Conservation (phyloP, 2,113 vertebrate genomes). For the Rhinopithecus roxellana region DNA sequence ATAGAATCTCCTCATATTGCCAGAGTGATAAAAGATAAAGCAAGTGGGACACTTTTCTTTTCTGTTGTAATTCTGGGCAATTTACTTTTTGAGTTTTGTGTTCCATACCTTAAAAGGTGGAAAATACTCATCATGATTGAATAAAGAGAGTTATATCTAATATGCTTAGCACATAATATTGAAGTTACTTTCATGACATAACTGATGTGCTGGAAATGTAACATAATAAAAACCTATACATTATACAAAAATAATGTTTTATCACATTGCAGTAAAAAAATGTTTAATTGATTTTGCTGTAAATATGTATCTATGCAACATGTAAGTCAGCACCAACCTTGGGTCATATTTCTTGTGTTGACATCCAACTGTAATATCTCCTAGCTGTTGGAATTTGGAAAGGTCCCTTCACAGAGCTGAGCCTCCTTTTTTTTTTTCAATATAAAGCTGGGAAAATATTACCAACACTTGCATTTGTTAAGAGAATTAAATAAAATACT, state of each 20-base stretch:
- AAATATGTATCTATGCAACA: neutral
- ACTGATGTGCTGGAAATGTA: neutral
- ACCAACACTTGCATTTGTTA: neutral
- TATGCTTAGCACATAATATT: neutral
- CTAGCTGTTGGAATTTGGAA: neutral
- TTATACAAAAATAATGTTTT: neutral
- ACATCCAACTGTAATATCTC: neutral
- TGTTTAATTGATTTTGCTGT: neutral
- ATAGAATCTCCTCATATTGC: neutral
- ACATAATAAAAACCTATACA: constrained; percentile 24
- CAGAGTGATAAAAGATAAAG: neutral
- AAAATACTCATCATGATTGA: neutral
- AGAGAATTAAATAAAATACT: neutral
- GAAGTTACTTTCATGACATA: neutral
- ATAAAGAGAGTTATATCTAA: neutral
- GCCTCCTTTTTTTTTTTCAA: neutral
- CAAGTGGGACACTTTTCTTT: neutral
- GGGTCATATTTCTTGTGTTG: neutral
- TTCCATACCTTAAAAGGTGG: neutral
- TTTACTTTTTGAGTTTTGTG: neutral
- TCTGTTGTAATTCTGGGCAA: neutral
- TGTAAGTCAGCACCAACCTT: neutral
- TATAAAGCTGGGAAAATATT: neutral
- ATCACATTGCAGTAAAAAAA: neutral
- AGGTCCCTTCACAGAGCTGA: neutral